phyloP scores from a whole-genome alignment of 2,888 invertebrate genomes.

The Noctua janthina region DNA sequence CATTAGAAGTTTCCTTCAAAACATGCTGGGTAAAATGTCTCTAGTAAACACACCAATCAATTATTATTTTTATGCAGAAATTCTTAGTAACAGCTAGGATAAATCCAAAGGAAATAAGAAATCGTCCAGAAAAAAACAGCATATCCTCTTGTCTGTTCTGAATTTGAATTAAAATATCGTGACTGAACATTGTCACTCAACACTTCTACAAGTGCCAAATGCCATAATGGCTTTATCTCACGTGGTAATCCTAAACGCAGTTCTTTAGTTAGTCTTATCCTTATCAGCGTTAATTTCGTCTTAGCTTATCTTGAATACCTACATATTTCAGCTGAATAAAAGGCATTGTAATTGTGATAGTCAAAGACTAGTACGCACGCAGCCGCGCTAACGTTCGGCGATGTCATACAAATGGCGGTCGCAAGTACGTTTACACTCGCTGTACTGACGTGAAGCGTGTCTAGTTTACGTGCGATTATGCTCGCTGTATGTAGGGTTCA shows the following conservation, averaged over 20 bases:
- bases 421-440: not conserved
- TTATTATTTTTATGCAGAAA: not conserved
- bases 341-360: not conserved
- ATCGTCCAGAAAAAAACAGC: too few species aligned
- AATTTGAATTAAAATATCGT: not conserved
- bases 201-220: not conserved
- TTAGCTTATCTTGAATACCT: conserved; percentile 1
- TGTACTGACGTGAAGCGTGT: not conserved
- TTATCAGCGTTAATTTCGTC: conserved; percentile 16
- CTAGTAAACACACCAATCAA: not conserved
- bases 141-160: too few species aligned
- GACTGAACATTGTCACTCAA: not conserved
- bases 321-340: not conserved
- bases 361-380: not conserved
- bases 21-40: not conserved
- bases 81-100: not conserved
- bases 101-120: too few species aligned
- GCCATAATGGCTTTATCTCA: not conserved
- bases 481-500: not conserved
- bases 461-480: not conserved
- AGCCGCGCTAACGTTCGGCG: not conserved
- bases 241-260: not conserved
- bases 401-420: not conserved
- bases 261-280: not conserved
- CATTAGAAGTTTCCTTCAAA: not conserved